Conservation (phyloP, 2,888 invertebrate species). For the Lottia scabra region DNA sequence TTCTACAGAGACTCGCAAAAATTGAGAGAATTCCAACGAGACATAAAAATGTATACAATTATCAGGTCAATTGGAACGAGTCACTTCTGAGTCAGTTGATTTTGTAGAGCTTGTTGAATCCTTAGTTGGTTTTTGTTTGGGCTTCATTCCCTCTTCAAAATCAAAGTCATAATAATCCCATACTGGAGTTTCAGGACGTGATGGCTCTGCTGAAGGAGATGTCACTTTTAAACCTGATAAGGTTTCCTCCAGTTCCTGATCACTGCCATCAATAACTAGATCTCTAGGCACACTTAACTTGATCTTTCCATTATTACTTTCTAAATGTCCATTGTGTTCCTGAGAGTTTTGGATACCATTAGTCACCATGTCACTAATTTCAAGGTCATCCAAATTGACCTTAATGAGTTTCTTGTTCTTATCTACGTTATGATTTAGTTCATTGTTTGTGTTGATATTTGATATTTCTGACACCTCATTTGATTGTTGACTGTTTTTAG, state of each 20-base stretch:
- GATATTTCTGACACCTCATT: neutral
- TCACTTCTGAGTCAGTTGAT: neutral
- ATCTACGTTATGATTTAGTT: neutral
- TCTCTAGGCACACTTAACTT: constrained; percentile 9
- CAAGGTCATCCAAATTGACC: neutral
- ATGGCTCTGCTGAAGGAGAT: constrained; percentile 23
- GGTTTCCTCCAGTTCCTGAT: constrained; percentile 5
- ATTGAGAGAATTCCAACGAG: no score
- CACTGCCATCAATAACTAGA: constrained; percentile 13
- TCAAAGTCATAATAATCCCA: constrained; percentile 58
- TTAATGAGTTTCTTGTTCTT: neutral
- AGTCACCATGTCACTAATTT: neutral
- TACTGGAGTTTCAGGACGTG: constrained; percentile 53
- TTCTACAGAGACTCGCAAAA: no score
- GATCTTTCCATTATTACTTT: neutral
- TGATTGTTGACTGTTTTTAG: neutral
- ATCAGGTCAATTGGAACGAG: no score
- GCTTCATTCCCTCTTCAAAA: constrained; percentile 20
- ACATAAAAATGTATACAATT: no score
- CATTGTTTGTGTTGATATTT: no score
- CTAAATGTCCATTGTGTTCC: neutral
- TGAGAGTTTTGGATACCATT: neutral
- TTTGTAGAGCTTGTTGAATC: neutral
- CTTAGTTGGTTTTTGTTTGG: neutral
- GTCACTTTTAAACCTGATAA: constrained; percentile 5